Evolutionary conservation across 2,113 vertebrate species (phyloP).

Genomic region (Hassar affinis): DNA sequence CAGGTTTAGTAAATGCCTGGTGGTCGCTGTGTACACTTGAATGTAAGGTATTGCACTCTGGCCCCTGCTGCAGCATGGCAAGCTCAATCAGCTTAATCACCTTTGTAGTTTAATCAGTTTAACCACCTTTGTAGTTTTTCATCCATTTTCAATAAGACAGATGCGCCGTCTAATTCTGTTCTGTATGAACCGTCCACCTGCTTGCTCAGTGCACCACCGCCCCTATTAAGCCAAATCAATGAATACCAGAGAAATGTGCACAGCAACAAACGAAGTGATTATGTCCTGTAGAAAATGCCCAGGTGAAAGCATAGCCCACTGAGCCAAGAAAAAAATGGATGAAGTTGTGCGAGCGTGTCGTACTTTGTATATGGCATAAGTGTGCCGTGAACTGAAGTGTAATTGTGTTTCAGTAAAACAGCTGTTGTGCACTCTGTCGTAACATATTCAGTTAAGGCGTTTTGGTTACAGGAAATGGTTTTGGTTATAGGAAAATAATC

Average conservation of each 20-base stretch:
- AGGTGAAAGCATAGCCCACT: neutral
- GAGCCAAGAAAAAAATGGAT: constrained; percentile 16
- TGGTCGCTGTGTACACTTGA: constrained; percentile 45
- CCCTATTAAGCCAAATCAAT: constrained; percentile 23
- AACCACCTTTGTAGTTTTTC: constrained; percentile 42
- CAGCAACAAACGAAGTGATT: constrained; percentile 28
- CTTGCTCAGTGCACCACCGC: constrained; percentile 16
- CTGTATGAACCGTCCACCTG: constrained; percentile 39
- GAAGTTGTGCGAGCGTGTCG: neutral
- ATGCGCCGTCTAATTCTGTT: constrained; percentile 24
- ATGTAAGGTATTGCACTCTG: constrained; percentile 35
- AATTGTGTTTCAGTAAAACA: constrained; percentile 36
- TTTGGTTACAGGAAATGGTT: too few species aligned
- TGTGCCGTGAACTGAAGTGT: constrained; percentile 35
- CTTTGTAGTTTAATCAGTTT: constrained; percentile 35
- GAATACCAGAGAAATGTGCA: constrained; percentile 21
- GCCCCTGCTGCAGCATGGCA: constrained; percentile 9
- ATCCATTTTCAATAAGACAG: constrained; percentile 47
- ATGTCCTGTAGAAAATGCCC: constrained; percentile 15
- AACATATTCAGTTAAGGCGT: neutral
- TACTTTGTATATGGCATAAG: neutral
- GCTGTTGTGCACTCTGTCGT: constrained; percentile 36
- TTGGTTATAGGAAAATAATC: neutral
- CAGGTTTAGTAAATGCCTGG: constrained; percentile 45
- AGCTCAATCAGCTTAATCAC: constrained; percentile 39